Conservation (phyloP, 2,888 invertebrate genomes). For the Epiblema foenella region DNA sequence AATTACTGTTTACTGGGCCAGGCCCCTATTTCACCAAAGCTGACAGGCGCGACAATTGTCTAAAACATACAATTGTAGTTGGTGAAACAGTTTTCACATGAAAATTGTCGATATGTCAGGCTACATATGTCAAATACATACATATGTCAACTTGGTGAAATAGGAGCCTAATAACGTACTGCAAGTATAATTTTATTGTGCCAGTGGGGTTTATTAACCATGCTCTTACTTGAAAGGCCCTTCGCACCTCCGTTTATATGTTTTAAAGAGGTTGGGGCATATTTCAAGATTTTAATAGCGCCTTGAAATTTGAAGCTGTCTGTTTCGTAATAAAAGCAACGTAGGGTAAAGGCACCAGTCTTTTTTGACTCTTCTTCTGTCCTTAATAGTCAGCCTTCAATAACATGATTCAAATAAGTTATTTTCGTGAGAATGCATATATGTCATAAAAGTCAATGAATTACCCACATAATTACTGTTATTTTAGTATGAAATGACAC, state of each 20-base stretch:
- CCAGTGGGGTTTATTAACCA: conserved; percentile 13
- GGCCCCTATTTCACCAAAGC: too few species aligned
- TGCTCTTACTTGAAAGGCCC: conserved; percentile 12
- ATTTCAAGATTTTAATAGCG: neutral
- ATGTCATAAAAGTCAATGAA: neutral
- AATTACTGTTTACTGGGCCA: too few species aligned
- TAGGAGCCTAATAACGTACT: neutral
- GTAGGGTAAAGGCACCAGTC: neutral
- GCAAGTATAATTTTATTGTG: conserved; percentile 1
- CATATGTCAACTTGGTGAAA: too few species aligned
- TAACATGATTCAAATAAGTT: neutral
- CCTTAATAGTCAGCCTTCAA: neutral
- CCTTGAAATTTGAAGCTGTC: neutral
- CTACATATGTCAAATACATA: too few species aligned
- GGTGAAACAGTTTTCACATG: too few species aligned
- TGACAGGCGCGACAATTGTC: too few species aligned
- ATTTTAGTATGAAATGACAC: neutral
- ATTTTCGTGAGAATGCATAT: neutral
- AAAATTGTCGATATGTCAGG: too few species aligned
- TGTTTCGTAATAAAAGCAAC: neutral
- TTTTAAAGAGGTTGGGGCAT: neutral
- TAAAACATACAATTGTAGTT: too few species aligned
- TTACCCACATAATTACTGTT: neutral
- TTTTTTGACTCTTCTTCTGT: too few species aligned
- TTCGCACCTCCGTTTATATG: conserved; percentile 6